A percentile compares a stretch with the other conserved stretches of the same genome.
These are phyloP conservation scores for Asbolus verrucosus DNA, from an alignment of 1,140 invertebrate genomes.

Conservation along the genomic window DNA sequence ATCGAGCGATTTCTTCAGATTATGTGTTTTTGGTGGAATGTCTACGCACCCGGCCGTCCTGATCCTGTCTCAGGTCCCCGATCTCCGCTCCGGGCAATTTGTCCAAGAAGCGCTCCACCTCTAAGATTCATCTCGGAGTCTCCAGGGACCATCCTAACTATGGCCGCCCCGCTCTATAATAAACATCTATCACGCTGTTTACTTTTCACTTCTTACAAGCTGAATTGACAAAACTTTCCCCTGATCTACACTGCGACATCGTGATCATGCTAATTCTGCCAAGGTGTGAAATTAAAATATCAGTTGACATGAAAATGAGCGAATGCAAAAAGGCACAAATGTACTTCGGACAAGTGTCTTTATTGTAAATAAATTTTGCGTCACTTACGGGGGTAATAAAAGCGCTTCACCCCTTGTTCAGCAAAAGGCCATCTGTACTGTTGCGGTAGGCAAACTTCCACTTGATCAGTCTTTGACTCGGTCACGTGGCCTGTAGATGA, in stretches of 20 bases:
- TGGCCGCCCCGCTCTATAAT: slow-evolving; percentile 59
- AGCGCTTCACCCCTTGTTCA: slow-evolving; percentile 18
- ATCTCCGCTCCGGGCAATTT: slow-evolving; percentile 59
- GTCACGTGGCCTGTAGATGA: slow-evolving; percentile 36
- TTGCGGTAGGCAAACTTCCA: slow-evolving; percentile 43
- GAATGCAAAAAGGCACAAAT: no score
- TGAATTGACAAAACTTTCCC: slow-evolving; percentile 31
- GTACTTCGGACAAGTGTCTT: slow-evolving; percentile 34
- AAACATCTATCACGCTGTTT: slow-evolving; percentile 62
- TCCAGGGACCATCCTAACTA: slow-evolving; percentile 60
- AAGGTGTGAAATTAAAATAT: neutral
- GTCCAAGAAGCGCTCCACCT: slow-evolving; percentile 62
- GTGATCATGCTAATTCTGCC: neutral
- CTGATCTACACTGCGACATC: no score
- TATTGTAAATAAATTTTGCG: slow-evolving; percentile 43
- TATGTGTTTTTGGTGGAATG: slow-evolving; percentile 53
- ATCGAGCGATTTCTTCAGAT: neutral
- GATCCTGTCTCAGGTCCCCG: slow-evolving; percentile 47
- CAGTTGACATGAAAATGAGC: neutral
- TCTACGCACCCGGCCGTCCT: slow-evolving; percentile 42
- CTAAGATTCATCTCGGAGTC: slow-evolving; percentile 60
- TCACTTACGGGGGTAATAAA: slow-evolving; percentile 40
- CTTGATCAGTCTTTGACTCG: slow-evolving; percentile 38
- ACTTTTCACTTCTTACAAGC: slow-evolving; percentile 55
- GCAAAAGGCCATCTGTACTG: slow-evolving; percentile 34